Base-by-base conservation (phyloP, 2,113 vertebrate species). In the Hemiprocne comata region DNA sequence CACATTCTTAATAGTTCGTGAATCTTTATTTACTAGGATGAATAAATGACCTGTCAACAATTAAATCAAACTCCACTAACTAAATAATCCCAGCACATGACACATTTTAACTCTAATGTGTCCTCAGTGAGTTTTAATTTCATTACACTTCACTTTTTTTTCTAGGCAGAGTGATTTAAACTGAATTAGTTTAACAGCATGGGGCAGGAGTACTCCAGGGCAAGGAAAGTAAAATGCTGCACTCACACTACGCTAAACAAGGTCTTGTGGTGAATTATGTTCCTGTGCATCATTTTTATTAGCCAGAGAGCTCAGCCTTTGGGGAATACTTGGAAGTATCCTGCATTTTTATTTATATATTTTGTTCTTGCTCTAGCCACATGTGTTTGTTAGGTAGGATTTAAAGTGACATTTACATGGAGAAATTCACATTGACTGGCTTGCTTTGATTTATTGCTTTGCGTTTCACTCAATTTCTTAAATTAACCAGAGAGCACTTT, bases 401-500 rank as follows among this genome's bases (percentile, higher is more conserved):
- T 84, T 76, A 71, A 95, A 96, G 54, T 94, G 69, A 93, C 88
- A 74, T 90, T 94, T 90, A 64, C 88, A 73, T 7, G 53, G 91
- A 96, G 77, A 95, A 54, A 70, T 74, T 82, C 54, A 7, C 77
- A 7, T 65, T 72, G 95, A 94, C 93, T 82, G 95, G 74, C 82
- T 90, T 70, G 66, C 69, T 94, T 72, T 95, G 96, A 97, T 93
- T 93, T 97, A 97, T 87, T 96, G 86, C 93, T 79, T 62, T 75
- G 36, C 21, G 89, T 92, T 94, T 96, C 96, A 85, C 90, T 96
- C 91, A 92, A 96, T 97, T 97, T 97, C 94, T 94, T 94, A 95
- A 97, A 97, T 97, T 97, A 97, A 95, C 87, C 87, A 48, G 60
- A 79, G 95, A 94, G 81, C 91, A 90, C 95, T 97, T 97, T 94